Evolutionary conservation across 2,797 vertebrate species (phyloP).

Genomic region (Acestrorhynchus altus): DNA sequence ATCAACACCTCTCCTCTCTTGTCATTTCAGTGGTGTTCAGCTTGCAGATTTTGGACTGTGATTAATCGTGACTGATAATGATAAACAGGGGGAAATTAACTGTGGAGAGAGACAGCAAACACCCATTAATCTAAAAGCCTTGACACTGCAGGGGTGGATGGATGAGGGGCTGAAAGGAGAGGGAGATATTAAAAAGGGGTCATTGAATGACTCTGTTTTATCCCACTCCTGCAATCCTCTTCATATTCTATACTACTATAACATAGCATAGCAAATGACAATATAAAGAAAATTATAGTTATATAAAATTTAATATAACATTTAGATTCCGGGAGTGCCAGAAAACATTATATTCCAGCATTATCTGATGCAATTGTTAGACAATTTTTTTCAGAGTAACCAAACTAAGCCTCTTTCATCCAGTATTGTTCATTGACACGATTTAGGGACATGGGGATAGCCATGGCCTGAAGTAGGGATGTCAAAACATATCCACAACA

Average conservation of each 20-base stretch:
- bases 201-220: neutral
- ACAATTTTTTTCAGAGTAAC: no score
- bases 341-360: no score
- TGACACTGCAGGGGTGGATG: conserved; percentile 45
- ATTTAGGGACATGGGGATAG: no score
- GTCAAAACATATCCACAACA: no score
- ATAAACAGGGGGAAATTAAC: conserved; percentile 63
- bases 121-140: conserved; percentile 66
- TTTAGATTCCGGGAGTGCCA: no score
- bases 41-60: conserved; percentile 53
- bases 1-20: conserved; percentile 48
- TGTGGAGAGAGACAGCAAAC: conserved; percentile 55
- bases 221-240: neutral
- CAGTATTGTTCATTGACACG: no score
- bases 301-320: no score
- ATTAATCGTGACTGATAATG: conserved; percentile 69
- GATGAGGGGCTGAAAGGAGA: neutral
- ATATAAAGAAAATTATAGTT: no score
- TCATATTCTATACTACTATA: neutral
- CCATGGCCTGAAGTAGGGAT: no score
- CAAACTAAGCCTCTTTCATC: no score
- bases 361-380: no score
- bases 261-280: neutral
- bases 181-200: conserved; percentile 12
- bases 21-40: conserved; percentile 45